Evolutionary conservation across 2,888 invertebrate genomes (phyloP), one percentile per base, ranked within the genome.

Genomic region (Xestia ashworthii): DNA sequence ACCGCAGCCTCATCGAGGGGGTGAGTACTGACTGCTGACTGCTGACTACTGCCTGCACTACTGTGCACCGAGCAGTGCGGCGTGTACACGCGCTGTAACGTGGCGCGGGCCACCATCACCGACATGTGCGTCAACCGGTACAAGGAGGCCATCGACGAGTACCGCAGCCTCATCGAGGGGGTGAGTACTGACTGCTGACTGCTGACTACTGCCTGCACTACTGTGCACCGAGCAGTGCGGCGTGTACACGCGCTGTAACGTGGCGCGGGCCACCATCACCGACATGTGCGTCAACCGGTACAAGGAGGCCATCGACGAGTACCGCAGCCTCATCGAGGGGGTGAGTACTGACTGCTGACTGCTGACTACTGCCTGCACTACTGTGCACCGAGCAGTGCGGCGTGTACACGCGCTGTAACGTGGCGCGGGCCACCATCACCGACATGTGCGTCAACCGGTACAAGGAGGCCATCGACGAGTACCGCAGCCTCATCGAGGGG

Each of bases 351-450:
- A 11, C 46, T 46, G 12, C 46, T 22, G 19, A 5, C 50, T 53
- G 14, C 50, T 9, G 44, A 22, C 22, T 22, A 32, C 32, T 32
- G 32, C 32, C 32, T 32, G 32, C 32, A 32, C 32, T 32, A 32
- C 32, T 32, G 32, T 32, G 32, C 32, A 32, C 32, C 55, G 99
- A 99, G 92, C 98, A 98, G 64, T 98, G 98, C 93, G 98, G 99
- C 68, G 99, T 99, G 82, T 98, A 98, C 93, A 98, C 99, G 55
- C 98, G 98, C 86, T 99, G 99, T 95, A 98, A 98, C 93, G 98
- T 99, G 77, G 98, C 99, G 32, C 97, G 99, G 82, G 98, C 98
- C 83, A 99, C 99, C 77, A 97, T 99, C 86, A 98, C 99, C 80
- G 99, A 99, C 96, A 98, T 98, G 92, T 98, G 99, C 88, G 99